Evolutionary conservation across 2,797 vertebrate genomes (phyloP), one percentile per base, ranked within the genome.

Genomic region (Odontamblyopus lacepedii): DNA sequence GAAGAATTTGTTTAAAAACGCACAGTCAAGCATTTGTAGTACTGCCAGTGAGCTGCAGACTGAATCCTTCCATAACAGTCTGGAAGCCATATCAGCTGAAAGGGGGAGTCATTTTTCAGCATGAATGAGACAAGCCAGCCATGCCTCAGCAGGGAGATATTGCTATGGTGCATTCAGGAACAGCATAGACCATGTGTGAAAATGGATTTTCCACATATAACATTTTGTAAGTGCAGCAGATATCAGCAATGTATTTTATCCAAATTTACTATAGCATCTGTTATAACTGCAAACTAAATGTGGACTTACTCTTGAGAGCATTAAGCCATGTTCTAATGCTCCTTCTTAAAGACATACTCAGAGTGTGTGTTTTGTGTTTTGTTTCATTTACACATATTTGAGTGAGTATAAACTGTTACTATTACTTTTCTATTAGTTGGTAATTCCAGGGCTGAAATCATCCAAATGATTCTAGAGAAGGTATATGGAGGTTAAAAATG

Each of bases 111-210:
- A 63, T 69, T 44, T 68, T 63, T 69, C 66, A 69, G 50, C 66
- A 51, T 50, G 19, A 59, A 41, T n/a, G 38, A 64, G 53, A 51
- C 53, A 69, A 56, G 12, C 50, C 19, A 70, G 35, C 16, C 19
- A 64, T 72, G 6, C 55, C 60, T 53, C 18, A 35, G 38, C 38
- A 15, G 69, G 74, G 72, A 80, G 71, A 71, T 66, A 30, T 70
- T 78, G 71, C 72, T 68, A 30, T 63, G 63, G 67, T 29, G 56
- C 69, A 64, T 69, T 76, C 70, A 78, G 71, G 60, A 63, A 72
- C 62, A 65, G 48, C 44, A 30, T 32, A 16, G 27, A 53, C 0
- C 27, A 8, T 16, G 70, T 63, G 70, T 72, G 72, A 69, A 64
- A 74, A 65, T 72, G n/a, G 57, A 63, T 70, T 75, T 70, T 74